Evolutionary conservation across 1,140 invertebrate species (phyloP), one percentile per base, ranked within the genome.

Genomic region (Tetramorium parvispinum): DNA sequence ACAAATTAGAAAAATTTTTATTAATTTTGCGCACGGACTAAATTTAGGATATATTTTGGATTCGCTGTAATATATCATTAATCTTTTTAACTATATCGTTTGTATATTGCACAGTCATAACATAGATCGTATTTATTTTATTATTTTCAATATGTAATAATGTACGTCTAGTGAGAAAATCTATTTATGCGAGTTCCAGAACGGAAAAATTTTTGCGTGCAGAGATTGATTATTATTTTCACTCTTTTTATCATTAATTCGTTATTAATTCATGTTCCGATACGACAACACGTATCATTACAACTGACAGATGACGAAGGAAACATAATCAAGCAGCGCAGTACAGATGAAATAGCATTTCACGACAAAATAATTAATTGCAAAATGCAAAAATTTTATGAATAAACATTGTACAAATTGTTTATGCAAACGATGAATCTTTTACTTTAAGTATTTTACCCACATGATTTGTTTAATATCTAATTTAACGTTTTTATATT

Each of bases 331-430:
- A 63, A 40, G 51, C 5, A 68, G 21, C 40, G 3, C 18, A 49
- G 16, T 13, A 10, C 5, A 21, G 11, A 68, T 21, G 10, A 3
- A 68, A 46, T 68, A 53, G 3, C 5, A 68, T 55, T 53, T 40
- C 24, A 79, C 24, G 5, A 53, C 24, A 51, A 32, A 37, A 53
- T 40, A 18, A 27, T 57, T n/a, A 24, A 24, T 43, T n/a, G 11
- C 2, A 55, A 68, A 68, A 68, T 55, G 11, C 24, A 43, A 71
- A 18, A 70, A 11, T 18, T 37, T 37, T 21, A 68, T 66, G 18
- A 51, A 51, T 79, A 79, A 66, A 79, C n/a, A 79, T 24, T 51
- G 6, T 21, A 65, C 5, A 66, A 51, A 1, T 53, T 68, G 66
- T 6, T 66, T n/a, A 66, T 66, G 18, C 43, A 46, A 43, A 40